Conservation (phyloP, 1,140 invertebrate genomes). For the Papilio polyxenes region DNA sequence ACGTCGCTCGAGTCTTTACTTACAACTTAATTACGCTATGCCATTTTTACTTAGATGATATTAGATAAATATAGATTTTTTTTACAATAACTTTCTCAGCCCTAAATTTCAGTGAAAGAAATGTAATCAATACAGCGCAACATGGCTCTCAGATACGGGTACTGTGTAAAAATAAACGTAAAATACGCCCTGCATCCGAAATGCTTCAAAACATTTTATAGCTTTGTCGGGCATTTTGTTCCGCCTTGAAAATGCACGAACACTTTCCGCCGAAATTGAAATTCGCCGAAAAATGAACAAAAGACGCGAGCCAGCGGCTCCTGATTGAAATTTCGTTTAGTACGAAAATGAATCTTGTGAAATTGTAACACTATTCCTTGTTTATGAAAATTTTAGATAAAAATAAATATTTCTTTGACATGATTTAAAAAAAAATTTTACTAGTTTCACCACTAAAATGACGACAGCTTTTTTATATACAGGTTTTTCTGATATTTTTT, state of each 20-base stretch:
- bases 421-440: neutral
- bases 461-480: neutral
- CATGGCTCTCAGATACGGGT: constrained; percentile 22
- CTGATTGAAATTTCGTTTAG: constrained; percentile 37
- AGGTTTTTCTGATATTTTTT: too few species aligned
- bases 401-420: neutral
- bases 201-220: constrained; percentile 31
- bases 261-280: constrained; percentile 34
- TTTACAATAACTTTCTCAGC: neutral
- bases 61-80: neutral
- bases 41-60: neutral
- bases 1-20: neutral
- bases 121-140: constrained; percentile 22
- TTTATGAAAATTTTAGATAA: constrained; percentile 13
- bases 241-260: constrained; percentile 31
- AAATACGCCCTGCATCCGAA: constrained; percentile 28
- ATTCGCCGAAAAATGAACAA: constrained; percentile 37
- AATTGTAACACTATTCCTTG: constrained; percentile 1
- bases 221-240: constrained; percentile 13
- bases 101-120: neutral
- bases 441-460: neutral
- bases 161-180: constrained; percentile 25
- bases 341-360: constrained; percentile 25
- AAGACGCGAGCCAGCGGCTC: neutral
- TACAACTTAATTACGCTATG: neutral